These are phyloP conservation scores for Agapornis canus DNA, from an alignment of 2,797 vertebrate species.

Conservation along the genomic window DNA sequence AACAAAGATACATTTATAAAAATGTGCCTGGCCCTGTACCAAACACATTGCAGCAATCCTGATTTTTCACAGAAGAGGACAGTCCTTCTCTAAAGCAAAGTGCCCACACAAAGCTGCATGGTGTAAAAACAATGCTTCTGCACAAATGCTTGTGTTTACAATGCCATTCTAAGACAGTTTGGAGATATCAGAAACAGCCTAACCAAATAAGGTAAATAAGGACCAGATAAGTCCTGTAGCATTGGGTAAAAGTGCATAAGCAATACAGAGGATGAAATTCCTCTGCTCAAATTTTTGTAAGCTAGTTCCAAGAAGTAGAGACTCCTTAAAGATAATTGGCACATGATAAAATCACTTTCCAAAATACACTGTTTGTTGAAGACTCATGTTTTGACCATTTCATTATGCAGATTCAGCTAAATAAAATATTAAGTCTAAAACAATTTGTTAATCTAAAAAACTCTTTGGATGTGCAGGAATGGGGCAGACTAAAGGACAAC, in stretches of 20 bases:
- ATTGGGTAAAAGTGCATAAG: not conserved
- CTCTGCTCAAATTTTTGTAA: not conserved
- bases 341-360: not conserved
- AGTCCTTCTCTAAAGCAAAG: not conserved
- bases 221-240: not conserved
- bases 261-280: not conserved
- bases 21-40: not conserved
- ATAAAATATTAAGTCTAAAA: not conserved
- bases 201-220: not conserved
- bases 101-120: not conserved
- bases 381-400: not conserved
- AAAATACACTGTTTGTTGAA: not conserved
- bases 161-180: not conserved
- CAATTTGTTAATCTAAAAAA: not conserved
- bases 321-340: not conserved
- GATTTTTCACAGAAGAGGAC: not conserved
- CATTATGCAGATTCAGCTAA: not conserved
- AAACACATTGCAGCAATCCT: not conserved
- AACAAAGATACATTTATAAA: not conserved
- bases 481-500: not conserved
- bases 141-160: not conserved
- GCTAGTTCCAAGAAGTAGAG: not conserved
- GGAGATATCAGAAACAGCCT: not conserved
- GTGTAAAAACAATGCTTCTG: not conserved
- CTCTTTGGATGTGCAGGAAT: not conserved